These are phyloP conservation scores for Spizaetus ornatus DNA, from an alignment of 2,113 vertebrate species.

Conservation along the genomic window DNA sequence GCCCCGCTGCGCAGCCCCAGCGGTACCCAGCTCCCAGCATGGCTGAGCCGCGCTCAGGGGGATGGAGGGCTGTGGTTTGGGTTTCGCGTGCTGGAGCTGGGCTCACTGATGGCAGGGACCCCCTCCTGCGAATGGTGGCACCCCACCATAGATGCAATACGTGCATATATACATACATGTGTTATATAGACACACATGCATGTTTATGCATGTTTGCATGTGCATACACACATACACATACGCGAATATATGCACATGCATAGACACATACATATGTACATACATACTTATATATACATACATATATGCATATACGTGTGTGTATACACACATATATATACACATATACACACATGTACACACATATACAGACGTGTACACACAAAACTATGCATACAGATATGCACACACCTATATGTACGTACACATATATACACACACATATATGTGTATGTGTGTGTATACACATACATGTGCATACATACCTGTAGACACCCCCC, in stretches of 20 bases:
- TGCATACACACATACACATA: too few species aligned
- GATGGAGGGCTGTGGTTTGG: not conserved
- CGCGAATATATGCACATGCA: not conserved
- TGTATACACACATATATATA: not conserved
- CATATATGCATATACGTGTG: not conserved
- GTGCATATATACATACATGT: too few species aligned
- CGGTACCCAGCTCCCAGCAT: not conserved
- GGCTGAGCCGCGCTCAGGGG: accelerated
- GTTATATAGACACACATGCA: too few species aligned
- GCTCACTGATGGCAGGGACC: not conserved
- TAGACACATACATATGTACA: too few species aligned
- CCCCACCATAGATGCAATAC: not conserved
- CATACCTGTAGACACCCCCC: not conserved
- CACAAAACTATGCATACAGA: too few species aligned
- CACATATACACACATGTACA: too few species aligned
- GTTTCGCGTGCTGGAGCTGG: not conserved
- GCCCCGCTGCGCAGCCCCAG: not conserved
- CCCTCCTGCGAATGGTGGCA: not conserved
- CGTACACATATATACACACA: too few species aligned
- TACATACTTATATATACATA: not conserved
- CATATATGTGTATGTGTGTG: too few species aligned
- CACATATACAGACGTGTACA: too few species aligned
- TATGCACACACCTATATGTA: not conserved
- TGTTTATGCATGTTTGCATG: too few species aligned
- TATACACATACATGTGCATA: too few species aligned